Evolutionary conservation across 2,113 vertebrate species (phyloP).

Genomic region (Symphodus melops): DNA sequence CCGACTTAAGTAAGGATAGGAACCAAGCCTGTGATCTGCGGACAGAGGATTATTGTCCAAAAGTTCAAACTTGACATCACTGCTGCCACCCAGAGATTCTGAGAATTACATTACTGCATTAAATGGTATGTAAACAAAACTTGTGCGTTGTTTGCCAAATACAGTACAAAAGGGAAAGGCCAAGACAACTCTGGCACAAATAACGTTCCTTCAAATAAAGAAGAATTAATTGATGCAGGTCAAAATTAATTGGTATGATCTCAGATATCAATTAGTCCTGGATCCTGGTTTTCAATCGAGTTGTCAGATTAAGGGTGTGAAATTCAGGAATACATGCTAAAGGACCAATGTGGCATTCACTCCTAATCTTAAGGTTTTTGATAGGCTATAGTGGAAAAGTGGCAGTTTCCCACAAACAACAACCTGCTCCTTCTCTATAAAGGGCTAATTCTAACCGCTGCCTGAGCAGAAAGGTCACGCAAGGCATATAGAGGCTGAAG

Average conservation of each 20-base stretch:
- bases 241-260: not conserved
- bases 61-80: not conserved
- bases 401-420: too few species aligned
- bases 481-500: too few species aligned
- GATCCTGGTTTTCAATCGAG: too few species aligned
- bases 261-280: too few species aligned
- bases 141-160: not conserved
- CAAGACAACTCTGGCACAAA: not conserved
- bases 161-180: not conserved
- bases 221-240: not conserved
- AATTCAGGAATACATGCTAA: too few species aligned
- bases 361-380: too few species aligned
- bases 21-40: not conserved
- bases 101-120: not conserved
- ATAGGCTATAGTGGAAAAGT: too few species aligned
- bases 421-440: too few species aligned
- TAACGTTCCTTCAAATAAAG: constrained; percentile 11
- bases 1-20: not conserved
- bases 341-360: too few species aligned
- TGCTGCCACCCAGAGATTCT: not conserved
- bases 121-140: not conserved
- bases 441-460: too few species aligned
- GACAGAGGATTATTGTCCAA: not conserved
- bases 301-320: too few species aligned
- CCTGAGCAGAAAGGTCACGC: too few species aligned